Evolutionary conservation across 2,888 invertebrate genomes (phyloP).

Genomic region (Agrochola litura): DNA sequence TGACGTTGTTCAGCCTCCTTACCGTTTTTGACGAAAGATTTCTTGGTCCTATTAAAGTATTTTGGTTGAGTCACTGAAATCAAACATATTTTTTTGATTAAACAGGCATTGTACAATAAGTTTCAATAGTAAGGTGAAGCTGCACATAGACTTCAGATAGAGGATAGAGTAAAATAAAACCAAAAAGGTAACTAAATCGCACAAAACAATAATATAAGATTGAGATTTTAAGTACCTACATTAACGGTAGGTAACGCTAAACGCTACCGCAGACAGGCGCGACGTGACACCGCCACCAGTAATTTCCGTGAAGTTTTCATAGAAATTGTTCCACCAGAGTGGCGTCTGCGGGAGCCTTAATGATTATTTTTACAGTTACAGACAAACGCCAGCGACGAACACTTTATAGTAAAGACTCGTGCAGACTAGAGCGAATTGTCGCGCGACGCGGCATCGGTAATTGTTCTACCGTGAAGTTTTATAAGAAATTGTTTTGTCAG

Average conservation of each 20-base stretch:
- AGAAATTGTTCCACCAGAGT: too few relatives aligned
- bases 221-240: neutral
- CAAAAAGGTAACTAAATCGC: neutral
- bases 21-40: neutral
- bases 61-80: slow-evolving; percentile 6
- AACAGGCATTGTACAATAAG: neutral
- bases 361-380: fast-evolving
- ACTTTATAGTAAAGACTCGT: neutral
- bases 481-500: too few relatives aligned
- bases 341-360: too few relatives aligned
- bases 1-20: neutral
- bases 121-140: neutral
- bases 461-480: too few relatives aligned
- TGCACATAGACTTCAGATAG: neutral
- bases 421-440: too few relatives aligned
- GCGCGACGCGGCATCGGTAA: too few relatives aligned
- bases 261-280: too few relatives aligned
- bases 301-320: too few relatives aligned
- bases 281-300: too few relatives aligned
- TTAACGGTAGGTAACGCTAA: neutral
- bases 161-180: neutral
- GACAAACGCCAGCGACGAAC: neutral
- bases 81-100: neutral
- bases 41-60: neutral
- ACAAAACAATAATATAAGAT: neutral